Conservation (phyloP, 2,113 vertebrate species). For the Alethe diademata region DNA sequence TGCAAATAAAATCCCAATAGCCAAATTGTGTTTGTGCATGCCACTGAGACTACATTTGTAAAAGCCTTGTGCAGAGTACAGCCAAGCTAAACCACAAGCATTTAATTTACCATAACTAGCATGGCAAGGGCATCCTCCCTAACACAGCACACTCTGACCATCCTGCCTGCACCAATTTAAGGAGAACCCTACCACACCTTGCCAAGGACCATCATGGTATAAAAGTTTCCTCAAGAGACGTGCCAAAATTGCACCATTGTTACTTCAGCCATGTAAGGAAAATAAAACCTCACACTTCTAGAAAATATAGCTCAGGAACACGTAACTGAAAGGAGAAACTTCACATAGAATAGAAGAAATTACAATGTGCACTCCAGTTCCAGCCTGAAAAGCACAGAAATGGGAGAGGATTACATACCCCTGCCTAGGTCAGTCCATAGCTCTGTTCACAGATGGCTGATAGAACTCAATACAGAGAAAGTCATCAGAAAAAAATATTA, state of each 20-base stretch:
- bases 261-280: background rate
- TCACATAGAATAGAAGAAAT: background rate
- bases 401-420: background rate
- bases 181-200: background rate
- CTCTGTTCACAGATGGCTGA: background rate
- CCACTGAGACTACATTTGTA: background rate
- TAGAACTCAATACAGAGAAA: background rate
- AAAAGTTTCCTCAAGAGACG: background rate
- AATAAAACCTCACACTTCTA: accelerated
- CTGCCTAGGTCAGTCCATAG: background rate
- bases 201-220: background rate
- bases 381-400: background rate
- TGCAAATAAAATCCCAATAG: background rate
- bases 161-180: background rate
- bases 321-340: background rate
- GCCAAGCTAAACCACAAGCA: background rate
- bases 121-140: background rate
- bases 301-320: background rate
- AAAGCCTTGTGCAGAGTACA: background rate
- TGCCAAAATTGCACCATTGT: background rate
- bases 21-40: background rate
- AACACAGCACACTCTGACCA: background rate
- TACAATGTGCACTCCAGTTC: accelerated
- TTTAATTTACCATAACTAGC: background rate
- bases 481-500: background rate